Conservation (phyloP, 2,888 invertebrate species). For the Ectobius pallidus region DNA sequence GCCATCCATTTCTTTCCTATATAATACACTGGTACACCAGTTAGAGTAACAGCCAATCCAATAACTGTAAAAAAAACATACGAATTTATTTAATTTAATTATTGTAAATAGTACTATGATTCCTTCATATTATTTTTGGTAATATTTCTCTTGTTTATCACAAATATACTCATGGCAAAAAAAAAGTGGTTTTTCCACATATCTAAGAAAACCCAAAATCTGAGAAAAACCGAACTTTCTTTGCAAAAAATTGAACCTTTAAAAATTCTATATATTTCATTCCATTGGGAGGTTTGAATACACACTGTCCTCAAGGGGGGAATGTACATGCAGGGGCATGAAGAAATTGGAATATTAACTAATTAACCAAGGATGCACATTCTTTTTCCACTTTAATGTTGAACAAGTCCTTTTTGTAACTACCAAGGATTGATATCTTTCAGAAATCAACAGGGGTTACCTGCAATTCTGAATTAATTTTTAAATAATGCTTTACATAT, state of each 20-base stretch:
- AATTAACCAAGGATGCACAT: too few relatives aligned
- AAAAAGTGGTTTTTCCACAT: neutral
- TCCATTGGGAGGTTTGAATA: neutral
- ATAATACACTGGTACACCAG: conserved; percentile 65
- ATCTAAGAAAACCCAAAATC: neutral
- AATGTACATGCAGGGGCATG: too few relatives aligned
- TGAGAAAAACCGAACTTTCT: neutral
- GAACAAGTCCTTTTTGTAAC: too few relatives aligned
- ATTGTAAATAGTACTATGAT: neutral
- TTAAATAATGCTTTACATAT: too few relatives aligned
- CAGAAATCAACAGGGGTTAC: too few relatives aligned
- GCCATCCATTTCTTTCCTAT: conserved; percentile 44
- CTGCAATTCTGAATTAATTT: too few relatives aligned
- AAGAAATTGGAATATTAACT: too few relatives aligned
- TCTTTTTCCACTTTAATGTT: too few relatives aligned
- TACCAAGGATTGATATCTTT: too few relatives aligned
- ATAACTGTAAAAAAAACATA: conserved; percentile 57
- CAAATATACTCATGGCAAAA: neutral
- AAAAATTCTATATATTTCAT: neutral
- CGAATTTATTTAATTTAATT: neutral
- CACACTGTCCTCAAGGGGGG: too few relatives aligned
- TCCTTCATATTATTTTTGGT: too few relatives aligned
- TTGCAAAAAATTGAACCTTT: neutral
- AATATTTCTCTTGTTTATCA: neutral
- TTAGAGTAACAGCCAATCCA: conserved; percentile 74